Evolutionary conservation across 2,797 vertebrate genomes (phyloP), one percentile per base, ranked within the genome.

Genomic region (Periophthalmus magnuspinnatus): DNA sequence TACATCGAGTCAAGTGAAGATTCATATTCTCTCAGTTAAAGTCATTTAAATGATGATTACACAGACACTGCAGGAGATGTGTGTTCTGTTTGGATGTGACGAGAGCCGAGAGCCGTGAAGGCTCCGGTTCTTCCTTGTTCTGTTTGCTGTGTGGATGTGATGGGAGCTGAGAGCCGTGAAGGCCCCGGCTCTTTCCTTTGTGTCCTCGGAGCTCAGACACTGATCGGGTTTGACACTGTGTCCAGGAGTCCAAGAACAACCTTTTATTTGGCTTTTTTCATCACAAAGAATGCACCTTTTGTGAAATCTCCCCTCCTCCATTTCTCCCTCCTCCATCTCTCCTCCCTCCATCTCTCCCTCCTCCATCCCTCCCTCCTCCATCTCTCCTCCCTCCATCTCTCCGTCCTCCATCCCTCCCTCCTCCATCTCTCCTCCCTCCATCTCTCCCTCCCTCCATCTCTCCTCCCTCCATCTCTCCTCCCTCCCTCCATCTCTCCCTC

Each of bases 161-260:
- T 97, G 97, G 95, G 95, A 97, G 97, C 95, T 96, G 97, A 98
- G 96, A 97, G 97, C 96, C 98, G 96, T 97, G 94, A 95, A 93
- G 90, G 94, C 93, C 83, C 75, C 74, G 83, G 79, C 81, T 93
- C 88, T 93, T 83, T 88, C 86, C 85, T 89, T 98, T 98, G 96
- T 98, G 95, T 81, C 72, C 52, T 84, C 86, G 85, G 89, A 86
- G 74, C 67, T 74, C 89, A 89, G 94, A 94, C 95, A 93, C 95
- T 97, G 96, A 98, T 97, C 95, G 94, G 95, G 94, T 95, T 95
- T 98, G 97, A 98, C 96, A 98, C 95, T 94, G 94, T 86, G 75
- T 97, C 95, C 95, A 95, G 93, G 84, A 95, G 94, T 19, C 95
- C 93, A 93, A 95, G 95, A 94, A 94, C 84, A 90, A 88, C 82